Base-by-base conservation (phyloP, 1,140 invertebrate genomes). In the Aphidius ervi region DNA sequence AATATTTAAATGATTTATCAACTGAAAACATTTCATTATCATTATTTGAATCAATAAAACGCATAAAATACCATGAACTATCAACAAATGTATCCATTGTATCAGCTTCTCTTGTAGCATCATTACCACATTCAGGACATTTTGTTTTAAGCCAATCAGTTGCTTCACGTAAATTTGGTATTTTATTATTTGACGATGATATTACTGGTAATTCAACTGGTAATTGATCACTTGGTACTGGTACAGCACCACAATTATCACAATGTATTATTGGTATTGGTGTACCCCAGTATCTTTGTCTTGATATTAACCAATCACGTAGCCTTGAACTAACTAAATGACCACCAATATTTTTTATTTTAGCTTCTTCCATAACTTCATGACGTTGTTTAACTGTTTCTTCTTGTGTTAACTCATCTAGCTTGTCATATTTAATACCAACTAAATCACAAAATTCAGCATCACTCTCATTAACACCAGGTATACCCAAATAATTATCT, bases 81-180 rank as follows among this genome's bases (percentile, higher is more conserved):
- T 99, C 98, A 41, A 99, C 94, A 85, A 99, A 99, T 7, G 98
- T 99, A 71, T 99, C 98, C 93, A 99, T 94, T 2, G 98, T 99
- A 74, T 99, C 97, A 0, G 91, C 92, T 85, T 99, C 97, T 57
- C 94, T 78, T 60, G 74, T 81, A 0, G 93, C 92, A 23, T 76
- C 45, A 23, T 79, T 80, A 1, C 84, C 85, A 81, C 93, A 95
- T 66, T 87, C 88, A 5, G 93, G 92, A 76, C 93, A 96, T 48
- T 77, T 74, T 10, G 86, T 86, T 58, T 86, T 82, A 3, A 86
- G 66, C 90, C 90, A 93, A 10, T 87, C 82, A 16, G 78, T 61
- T 40, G 77, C 71, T 66, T 82, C 71, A 20, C 68, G 64, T 23
- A 92, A 75, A 39, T 82, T 82, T 62, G 82, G 81, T 8, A 68